Evolutionary conservation across 30 jellyfish, hydroid and myxozoan genomes (phyloP).

Genomic region (Catostylus mosaicus): DNA sequence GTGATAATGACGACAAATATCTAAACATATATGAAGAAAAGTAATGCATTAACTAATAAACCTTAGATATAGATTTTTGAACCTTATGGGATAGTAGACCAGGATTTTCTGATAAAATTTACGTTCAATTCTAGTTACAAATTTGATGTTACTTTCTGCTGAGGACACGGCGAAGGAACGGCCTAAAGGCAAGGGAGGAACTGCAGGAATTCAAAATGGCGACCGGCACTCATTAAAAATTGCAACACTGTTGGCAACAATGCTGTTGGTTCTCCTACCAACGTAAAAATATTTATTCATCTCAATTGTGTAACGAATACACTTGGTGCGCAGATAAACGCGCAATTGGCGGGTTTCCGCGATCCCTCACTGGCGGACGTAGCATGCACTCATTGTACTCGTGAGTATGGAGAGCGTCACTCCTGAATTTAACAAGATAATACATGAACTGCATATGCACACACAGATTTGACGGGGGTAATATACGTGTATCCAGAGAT

Average conservation of each 20-base stretch:
- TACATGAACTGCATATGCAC: neutral
- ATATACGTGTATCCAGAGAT: neutral
- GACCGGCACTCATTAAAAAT: no score
- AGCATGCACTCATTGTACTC: neutral
- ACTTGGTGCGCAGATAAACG: neutral
- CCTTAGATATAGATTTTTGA: no score
- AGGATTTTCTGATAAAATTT: no score
- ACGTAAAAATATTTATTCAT: neutral
- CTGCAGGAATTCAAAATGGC: conserved; percentile 7
- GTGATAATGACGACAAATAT: no score
- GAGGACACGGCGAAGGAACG: conserved; percentile 2
- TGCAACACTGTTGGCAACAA: conserved; percentile 1
- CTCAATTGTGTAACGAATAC: neutral
- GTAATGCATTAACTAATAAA: no score
- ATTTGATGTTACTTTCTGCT: neutral
- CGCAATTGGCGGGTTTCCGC: conserved; percentile 24
- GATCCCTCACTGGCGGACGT: neutral
- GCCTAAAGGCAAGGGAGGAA: conserved; percentile 19
- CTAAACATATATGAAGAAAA: no score
- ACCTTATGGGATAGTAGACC: no score
- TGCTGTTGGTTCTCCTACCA: conserved; percentile 9
- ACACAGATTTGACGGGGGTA: neutral
- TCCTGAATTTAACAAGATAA: neutral
- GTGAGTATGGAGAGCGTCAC: neutral
- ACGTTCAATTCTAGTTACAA: neutral